These are phyloP conservation scores for Vesta saturnalis DNA, from an alignment of 2,888 invertebrate genomes.

Conservation along the genomic window DNA sequence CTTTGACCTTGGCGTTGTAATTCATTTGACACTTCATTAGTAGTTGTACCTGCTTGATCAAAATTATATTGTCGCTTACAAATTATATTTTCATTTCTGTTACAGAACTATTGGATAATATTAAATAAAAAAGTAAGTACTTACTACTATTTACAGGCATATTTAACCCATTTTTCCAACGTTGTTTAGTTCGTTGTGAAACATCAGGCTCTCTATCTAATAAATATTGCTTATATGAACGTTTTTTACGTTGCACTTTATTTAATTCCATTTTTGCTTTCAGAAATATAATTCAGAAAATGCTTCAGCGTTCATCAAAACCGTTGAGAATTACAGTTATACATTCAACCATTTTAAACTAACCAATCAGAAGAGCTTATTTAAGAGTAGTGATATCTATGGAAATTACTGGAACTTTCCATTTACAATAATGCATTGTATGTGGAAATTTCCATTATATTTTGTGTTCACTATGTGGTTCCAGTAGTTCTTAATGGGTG, in stretches of 20 bases:
- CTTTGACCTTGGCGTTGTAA: no score
- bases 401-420: background rate
- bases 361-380: background rate
- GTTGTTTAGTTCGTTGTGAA: background rate
- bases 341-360: background rate
- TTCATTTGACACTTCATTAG: no score
- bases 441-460: background rate
- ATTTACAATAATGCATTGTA: background rate
- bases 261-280: background rate
- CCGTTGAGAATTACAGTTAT: background rate
- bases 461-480: background rate
- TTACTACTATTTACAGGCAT: background rate
- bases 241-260: conserved; percentile 3
- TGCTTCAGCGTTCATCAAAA: background rate
- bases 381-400: background rate
- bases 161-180: background rate
- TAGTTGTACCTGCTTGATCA: background rate
- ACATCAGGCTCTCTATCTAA: background rate
- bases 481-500: conserved; percentile 1
- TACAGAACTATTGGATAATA: conserved; percentile 2
- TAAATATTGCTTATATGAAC: conserved; percentile 2
- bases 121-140: background rate
- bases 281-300: background rate
- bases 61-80: background rate
- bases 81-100: background rate